phyloP scores from a whole-genome alignment of 2,888 invertebrate species.

The Tachina grossa region DNA sequence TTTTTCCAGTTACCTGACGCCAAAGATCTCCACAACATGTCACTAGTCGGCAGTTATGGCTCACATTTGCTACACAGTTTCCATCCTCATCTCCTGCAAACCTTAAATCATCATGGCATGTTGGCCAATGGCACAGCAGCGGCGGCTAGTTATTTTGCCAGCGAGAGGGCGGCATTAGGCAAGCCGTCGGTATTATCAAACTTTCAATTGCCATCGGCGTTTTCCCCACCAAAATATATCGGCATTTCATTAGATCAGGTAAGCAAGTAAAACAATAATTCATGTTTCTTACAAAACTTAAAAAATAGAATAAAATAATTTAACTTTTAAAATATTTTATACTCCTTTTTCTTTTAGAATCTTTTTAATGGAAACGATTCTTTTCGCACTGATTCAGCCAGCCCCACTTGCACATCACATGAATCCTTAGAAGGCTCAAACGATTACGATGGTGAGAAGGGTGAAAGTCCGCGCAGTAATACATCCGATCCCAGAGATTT shows the following conservation, averaged over 20 bases:
- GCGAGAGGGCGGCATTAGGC: slow-evolving; percentile 83
- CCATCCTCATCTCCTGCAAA: slow-evolving; percentile 89
- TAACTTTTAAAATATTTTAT: slow-evolving; percentile 21
- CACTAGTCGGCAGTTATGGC: slow-evolving; percentile 87
- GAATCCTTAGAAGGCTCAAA: slow-evolving; percentile 85
- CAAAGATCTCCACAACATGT: slow-evolving; percentile 86
- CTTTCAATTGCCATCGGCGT: slow-evolving; percentile 88
- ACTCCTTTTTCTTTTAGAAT: slow-evolving; percentile 75
- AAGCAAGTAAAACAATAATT: slow-evolving; percentile 69
- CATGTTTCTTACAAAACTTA: not conserved
- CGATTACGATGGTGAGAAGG: slow-evolving; percentile 85
- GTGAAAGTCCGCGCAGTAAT: slow-evolving; percentile 83
- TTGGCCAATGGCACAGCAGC: slow-evolving; percentile 83
- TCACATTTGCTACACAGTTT: slow-evolving; percentile 88
- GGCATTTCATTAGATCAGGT: slow-evolving; percentile 83
- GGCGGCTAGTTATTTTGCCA: slow-evolving; percentile 80
- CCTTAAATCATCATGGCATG: slow-evolving; percentile 85
- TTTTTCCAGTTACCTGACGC: slow-evolving; percentile 83
- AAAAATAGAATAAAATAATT: not conserved
- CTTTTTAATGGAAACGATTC: slow-evolving; percentile 83
- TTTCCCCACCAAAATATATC: slow-evolving; percentile 88
- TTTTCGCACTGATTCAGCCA: slow-evolving; percentile 85
- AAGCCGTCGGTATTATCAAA: slow-evolving; percentile 85
- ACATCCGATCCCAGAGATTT: slow-evolving; percentile 84
- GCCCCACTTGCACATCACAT: slow-evolving; percentile 85